Base-by-base conservation (phyloP, 2,888 invertebrate genomes). In the Cabera pusaria region DNA sequence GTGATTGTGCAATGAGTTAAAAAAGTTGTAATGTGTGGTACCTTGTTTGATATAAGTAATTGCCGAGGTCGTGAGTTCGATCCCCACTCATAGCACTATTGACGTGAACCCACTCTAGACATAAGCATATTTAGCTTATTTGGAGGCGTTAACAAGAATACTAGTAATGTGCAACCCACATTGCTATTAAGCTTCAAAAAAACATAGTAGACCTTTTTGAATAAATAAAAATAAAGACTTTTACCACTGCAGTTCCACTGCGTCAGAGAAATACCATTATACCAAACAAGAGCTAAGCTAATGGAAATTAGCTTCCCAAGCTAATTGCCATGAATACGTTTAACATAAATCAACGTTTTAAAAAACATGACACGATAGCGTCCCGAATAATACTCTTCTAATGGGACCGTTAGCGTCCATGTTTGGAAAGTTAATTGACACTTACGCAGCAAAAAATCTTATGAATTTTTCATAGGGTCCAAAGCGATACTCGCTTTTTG, bases 241-340 rank as follows among this genome's bases (percentile, higher is more conserved):
- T n/a, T 11, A 19, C 23, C 11, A 38, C 51, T 43, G 40, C n/a
- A 14, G 18, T 35, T 35, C 5, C 17, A 22, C 45, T 41, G 28
- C 44, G 47, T 44, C 49, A 33, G 38, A 31, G 37, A 48, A 54
- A 56, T 40, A 55, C 53, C 56, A 60, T 62, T 64, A 61, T 49
- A 57, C 46, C 37, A 36, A 65, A 61, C 61, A 52, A 52, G 62
- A 61, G 63, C 57, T 58, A 48, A 49, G 53, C 61, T 72, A 68
- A 72, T 71, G 72, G 64, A 65, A 70, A 75, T 74, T 71, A 72
- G 71, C 66, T 59, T 58, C 59, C 59, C 54, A 49, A 52, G 53
- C 66, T 75, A 74, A 74, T 74, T 74, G 68, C 69, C 57, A 66
- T 72, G 73, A 73, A 75, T 75, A 74, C 61, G 62, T 53, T 74